phyloP scores from a whole-genome alignment of 2,113 vertebrate species.

The Anguilla rostrata region DNA sequence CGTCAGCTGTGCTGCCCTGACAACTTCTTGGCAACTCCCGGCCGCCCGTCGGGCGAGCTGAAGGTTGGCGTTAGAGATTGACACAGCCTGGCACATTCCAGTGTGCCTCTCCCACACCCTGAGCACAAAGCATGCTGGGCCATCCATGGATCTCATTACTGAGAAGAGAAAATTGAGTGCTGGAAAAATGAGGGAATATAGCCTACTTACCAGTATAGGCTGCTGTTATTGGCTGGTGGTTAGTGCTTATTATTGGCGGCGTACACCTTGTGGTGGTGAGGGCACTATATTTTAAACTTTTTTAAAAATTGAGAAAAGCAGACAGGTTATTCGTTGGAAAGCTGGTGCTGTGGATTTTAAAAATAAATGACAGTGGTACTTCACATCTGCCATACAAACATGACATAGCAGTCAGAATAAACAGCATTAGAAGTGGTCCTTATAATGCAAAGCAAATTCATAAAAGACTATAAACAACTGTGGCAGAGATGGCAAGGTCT shows the following conservation, averaged over 20 bases:
- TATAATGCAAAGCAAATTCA: not conserved
- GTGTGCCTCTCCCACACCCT: not conserved
- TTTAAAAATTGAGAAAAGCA: not conserved
- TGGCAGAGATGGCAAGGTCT: not conserved
- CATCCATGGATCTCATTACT: not conserved
- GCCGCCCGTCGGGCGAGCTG: not conserved
- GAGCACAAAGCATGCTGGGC: not conserved
- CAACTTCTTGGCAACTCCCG: constrained; percentile 41
- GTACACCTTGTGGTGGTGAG: not conserved
- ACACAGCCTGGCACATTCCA: not conserved
- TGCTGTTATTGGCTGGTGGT: not conserved
- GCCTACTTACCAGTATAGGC: not conserved
- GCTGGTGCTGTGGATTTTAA: not conserved
- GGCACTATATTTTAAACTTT: not conserved
- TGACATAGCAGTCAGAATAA: constrained; percentile 1
- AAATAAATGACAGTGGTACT: not conserved
- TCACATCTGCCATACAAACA: constrained; percentile 14
- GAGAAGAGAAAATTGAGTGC: not conserved
- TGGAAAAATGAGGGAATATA: not conserved
- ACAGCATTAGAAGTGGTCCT: not conserved
- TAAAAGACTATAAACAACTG: not conserved
- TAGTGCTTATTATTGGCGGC: not conserved
- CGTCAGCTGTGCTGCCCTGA: constrained; percentile 53
- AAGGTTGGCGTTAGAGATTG: not conserved
- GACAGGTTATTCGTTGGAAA: not conserved